phyloP scores from a whole-genome alignment of 2,888 invertebrate species.

The Nineta flava region DNA sequence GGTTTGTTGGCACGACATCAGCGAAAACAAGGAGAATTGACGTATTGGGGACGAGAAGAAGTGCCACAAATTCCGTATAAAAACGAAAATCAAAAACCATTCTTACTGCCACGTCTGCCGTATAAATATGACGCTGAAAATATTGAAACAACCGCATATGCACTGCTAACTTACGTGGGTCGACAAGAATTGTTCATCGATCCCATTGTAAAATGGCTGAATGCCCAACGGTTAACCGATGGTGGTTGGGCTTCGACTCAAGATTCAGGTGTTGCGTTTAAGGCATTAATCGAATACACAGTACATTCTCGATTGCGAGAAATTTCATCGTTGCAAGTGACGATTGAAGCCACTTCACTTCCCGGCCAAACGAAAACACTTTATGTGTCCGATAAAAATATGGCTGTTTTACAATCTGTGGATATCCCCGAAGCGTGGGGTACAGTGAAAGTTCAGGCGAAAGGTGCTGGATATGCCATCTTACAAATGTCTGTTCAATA shows the following conservation, averaged over 20 bases:
- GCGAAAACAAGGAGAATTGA: slow-evolving; percentile 56
- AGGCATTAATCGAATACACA: slow-evolving; percentile 80
- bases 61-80: slow-evolving; percentile 72
- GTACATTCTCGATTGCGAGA: slow-evolving; percentile 71
- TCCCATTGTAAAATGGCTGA: slow-evolving; percentile 80
- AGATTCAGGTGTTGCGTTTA: slow-evolving; percentile 78
- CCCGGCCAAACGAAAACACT: slow-evolving; percentile 48
- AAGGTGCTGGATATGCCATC: slow-evolving; percentile 87
- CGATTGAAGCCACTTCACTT: slow-evolving; percentile 73
- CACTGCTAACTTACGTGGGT: slow-evolving; percentile 73
- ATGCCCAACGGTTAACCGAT: slow-evolving; percentile 69
- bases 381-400: slow-evolving; percentile 56
- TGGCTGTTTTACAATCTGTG: slow-evolving; percentile 62
- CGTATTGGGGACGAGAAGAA: slow-evolving; percentile 70
- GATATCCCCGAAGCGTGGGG: slow-evolving; percentile 89
- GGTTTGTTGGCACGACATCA: slow-evolving; percentile 49
- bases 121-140: slow-evolving; percentile 82
- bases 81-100: slow-evolving; percentile 82
- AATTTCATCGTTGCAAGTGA: slow-evolving; percentile 60
- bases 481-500: slow-evolving; percentile 87
- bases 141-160: slow-evolving; percentile 86
- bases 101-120: slow-evolving; percentile 71
- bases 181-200: slow-evolving; percentile 69
- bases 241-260: slow-evolving; percentile 83
- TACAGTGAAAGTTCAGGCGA: slow-evolving; percentile 80